Base-by-base conservation (phyloP, 2,888 invertebrate genomes). In the Agrotis exclamationis region DNA sequence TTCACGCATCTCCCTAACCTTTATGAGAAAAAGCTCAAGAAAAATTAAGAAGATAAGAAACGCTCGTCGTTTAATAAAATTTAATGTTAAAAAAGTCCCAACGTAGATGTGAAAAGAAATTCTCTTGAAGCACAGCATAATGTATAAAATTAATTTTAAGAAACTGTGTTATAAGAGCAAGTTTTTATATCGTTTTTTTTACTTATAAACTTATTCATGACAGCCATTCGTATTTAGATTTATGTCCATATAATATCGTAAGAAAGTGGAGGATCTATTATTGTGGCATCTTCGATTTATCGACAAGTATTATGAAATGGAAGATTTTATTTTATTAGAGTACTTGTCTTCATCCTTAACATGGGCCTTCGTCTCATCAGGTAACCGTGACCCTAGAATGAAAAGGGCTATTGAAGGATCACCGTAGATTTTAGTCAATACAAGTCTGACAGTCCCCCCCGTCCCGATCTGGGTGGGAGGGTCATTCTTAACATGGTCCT, bases 111-210 rank as follows among this genome's bases (percentile, higher is more conserved):
- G 74, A 73, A 77, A 80, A 66, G 63, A 78, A 75, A 63, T 75
- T 77, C 63, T 75, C 58, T n/a, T 51, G 63, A 62, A 74, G 70
- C 58, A 72, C 33, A 80, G 65, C 33, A 70, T 85, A 72, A 77
- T 73, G 58, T 77, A 65, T 73, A 50, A 75, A 71, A 85, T 80
- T 80, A 82, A 83, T 83, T 84, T 79, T 57, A 67, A 70, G 63
- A 77, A 77, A 68, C 65, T 70, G 51, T 58, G 56, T 18, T 45
- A 51, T 65, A 53, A 22, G 65, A 58, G n/a, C 51, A 51, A 60
- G 63, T 53, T 81, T 81, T 80, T 76, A 63, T 63, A 62, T 51
- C 51, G 65, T 20, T 11, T 77, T 71, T 76, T 81, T 65, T 56
- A 68, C 47, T 47, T 70, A 66, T 66, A 76, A 79, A 77, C 57